Base-by-base conservation (phyloP, 2,113 vertebrate species). In the Stegastes partitus region DNA sequence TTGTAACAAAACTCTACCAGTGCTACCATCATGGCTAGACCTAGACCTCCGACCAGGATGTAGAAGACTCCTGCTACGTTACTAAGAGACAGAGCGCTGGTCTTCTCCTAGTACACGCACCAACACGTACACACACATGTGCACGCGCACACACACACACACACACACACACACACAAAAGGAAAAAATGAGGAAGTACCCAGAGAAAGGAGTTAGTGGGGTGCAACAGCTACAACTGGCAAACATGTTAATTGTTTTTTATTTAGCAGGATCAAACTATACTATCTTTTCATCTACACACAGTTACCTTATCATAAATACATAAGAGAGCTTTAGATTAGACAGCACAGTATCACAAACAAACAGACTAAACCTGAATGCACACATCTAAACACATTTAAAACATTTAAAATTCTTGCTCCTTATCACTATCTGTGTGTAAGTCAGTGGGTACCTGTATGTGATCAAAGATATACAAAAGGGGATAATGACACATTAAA, bases 1-100 rank as follows among this genome's bases (percentile, higher is more conserved):
- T 99, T 99, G 96, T 99, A 99, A 96, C 97, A 99, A 94, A 99
- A 99, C 93, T 99, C 98, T 92, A 99, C 97, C 94, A 99, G 95
- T 78, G 98, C 98, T 83, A 99, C 98, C 92, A 99, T 96, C 98
- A 99, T 99, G 87, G 98, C 98, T 90, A 99, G 94, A 88, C 98
- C 98, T 83, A 99, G 97, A 89, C 98, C 98, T 83, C 98, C 98
- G 84, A 99, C 98, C 90, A 99, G 96, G 94, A 99, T 99, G 95
- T 99, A 99, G 96, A 99, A 99, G 54, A 99, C 97, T 78, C 97
- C 97, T 3, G 98, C 97, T 68, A 99, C 98, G 78, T 99, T 99
- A 94, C 98, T 99, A 89, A 99, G 95, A 87, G 97, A 99, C 83
- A 99, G 96, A 83, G 98, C 98, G 22, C 98, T 99, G 88, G 98